These are phyloP conservation scores for Hirtodrosophila alboralis DNA, from an alignment of 2,888 invertebrate genomes.

Conservation along the genomic window DNA sequence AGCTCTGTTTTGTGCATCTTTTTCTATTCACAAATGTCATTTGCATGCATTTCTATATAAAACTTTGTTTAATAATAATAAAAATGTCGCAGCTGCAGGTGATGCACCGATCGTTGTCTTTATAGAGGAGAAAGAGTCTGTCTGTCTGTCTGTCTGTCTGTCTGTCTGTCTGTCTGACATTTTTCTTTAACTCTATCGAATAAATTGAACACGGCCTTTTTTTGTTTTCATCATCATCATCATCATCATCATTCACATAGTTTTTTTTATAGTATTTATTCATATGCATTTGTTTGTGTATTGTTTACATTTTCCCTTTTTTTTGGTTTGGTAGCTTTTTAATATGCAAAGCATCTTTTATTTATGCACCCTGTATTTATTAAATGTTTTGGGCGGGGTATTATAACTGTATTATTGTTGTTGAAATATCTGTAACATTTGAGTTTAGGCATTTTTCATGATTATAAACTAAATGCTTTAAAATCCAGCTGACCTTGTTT, in stretches of 20 bases:
- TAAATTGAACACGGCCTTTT: constrained; percentile 45
- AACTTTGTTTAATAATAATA: no score
- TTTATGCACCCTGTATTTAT: constrained; percentile 1
- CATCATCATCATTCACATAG: no score
- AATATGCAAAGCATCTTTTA: constrained; percentile 67
- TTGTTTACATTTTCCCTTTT: constrained; percentile 74
- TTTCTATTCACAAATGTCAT: constrained; percentile 25
- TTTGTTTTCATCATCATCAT: constrained; percentile 32
- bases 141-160: no score
- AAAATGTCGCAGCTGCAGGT: constrained; percentile 26
- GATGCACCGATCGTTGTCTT: constrained; percentile 29
- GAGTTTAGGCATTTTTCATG: no score
- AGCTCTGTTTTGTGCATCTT: no score
- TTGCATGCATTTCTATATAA: constrained; percentile 29
- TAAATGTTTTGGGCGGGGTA: no score
- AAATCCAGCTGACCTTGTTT: no score
- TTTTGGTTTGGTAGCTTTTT: constrained; percentile 37
- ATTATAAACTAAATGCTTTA: no score
- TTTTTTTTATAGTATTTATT: constrained; percentile 8
- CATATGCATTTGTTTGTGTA: constrained; percentile 39
- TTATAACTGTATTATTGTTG: no score
- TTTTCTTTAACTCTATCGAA: no score
- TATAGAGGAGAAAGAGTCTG: constrained; percentile 8
- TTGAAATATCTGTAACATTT: no score
- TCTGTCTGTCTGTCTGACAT: no score